These are phyloP conservation scores for Hermatobates lingyangjiaoensis DNA, from an alignment of 1,140 invertebrate species.

Conservation along the genomic window DNA sequence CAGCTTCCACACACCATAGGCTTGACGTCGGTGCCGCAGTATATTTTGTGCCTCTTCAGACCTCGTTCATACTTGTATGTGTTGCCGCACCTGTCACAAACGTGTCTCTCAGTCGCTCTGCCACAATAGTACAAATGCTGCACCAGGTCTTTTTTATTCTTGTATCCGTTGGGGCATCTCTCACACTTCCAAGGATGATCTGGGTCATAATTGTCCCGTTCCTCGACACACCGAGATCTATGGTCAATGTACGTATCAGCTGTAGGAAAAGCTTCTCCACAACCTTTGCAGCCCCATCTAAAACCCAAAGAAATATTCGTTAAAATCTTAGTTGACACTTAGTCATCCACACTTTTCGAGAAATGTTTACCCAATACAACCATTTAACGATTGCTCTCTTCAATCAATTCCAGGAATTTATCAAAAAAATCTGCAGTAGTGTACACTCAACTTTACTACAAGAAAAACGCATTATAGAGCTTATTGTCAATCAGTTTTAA, in stretches of 20 bases:
- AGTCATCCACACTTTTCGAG: too few species aligned
- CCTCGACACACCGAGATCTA: neutral
- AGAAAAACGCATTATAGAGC: too few species aligned
- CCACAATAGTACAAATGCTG: slow-evolving; percentile 8
- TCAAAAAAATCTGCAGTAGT: too few species aligned
- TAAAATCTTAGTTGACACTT: too few species aligned
- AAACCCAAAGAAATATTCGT: too few species aligned
- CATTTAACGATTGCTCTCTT: too few species aligned
- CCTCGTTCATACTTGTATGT: slow-evolving; percentile 27
- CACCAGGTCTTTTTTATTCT: slow-evolving; percentile 9
- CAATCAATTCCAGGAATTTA: too few species aligned
- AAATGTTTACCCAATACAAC: too few species aligned
- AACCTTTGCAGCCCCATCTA: slow-evolving; percentile 3
- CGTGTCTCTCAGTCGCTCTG: neutral
- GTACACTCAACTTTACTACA: too few species aligned
- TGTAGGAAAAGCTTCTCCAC: slow-evolving; percentile 5
- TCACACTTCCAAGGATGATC: slow-evolving; percentile 6
- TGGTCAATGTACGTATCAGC: neutral
- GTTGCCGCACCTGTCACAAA: slow-evolving; percentile 17
- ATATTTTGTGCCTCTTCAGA: slow-evolving; percentile 26
- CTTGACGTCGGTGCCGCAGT: slow-evolving; percentile 7
- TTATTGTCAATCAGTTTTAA: too few species aligned
- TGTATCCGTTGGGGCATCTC: slow-evolving; percentile 8
- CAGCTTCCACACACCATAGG: slow-evolving; percentile 15
- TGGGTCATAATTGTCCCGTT: too few species aligned